Evolutionary conservation across 2,888 invertebrate species (phyloP), one percentile per base, ranked within the genome.

Genomic region (Hemicrepidius hirtus): DNA sequence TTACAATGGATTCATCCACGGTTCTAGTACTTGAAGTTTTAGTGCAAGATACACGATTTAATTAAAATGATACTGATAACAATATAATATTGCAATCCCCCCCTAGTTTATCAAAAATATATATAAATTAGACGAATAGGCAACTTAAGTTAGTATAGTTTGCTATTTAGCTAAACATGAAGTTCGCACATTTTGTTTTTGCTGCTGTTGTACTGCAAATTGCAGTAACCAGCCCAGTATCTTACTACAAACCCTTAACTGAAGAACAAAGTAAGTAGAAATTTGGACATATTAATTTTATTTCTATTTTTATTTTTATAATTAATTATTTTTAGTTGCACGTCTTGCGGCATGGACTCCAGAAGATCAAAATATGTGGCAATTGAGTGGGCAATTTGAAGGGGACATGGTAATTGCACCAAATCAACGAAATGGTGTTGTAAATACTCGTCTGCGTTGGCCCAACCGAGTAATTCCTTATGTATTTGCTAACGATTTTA

Each of bases 331-430:
- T 37, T 37, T 37, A 37, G 37, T 10, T 37, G 37, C 37, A 24
- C 24, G 24, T 24, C 24, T 24, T 24, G 24, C 24, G 24, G 24
- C 24, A 24, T 24, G 24, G 24, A 24, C 24, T 24, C 24, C 24
- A 5, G 24, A 24, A 2, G 24, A 24, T 24, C 24, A 24, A 5
- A 24, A 24, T 24, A 24, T 24, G 24, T 24, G 24, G 24, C 24
- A 24, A 24, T 24, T 24, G 9, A 71, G 71, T 35, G 71, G 71
- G 5, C 49, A 71, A n/a, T 66, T 53, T 67, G 66, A 71, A 62
- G 71, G 71, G 7, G 71, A 71, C 28, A 71, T 71, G 28, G 13
- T 73, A 13, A 10, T 73, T 3, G n/a, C 53, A 12, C 16, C 64
- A 18, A 63, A 40, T 49, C 32, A 69, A 60, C 13, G 49, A 35